These are phyloP conservation scores for Caenorhabditis sp. DNA, from an alignment of 2,888 invertebrate genomes.

Conservation along the genomic window DNA sequence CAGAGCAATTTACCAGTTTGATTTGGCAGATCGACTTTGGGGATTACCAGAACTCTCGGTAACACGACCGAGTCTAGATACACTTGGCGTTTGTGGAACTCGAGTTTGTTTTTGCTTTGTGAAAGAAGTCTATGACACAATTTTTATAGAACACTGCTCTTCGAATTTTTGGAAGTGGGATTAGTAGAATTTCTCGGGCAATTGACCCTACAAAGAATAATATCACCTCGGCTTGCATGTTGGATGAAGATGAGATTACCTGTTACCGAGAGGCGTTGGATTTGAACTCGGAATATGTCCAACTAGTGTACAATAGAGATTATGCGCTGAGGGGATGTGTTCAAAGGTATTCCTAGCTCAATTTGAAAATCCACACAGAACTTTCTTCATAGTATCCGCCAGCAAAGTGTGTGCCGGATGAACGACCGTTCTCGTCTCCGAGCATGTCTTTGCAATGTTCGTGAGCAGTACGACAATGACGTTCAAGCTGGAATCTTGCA, in stretches of 20 bases:
- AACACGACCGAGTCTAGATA: slow-evolving; percentile 70
- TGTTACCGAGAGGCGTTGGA: slow-evolving; percentile 76
- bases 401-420: slow-evolving; percentile 74
- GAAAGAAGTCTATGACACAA: too few species aligned
- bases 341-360: slow-evolving; percentile 65
- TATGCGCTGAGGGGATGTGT: slow-evolving; percentile 75
- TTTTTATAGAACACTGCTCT: slow-evolving; percentile 60
- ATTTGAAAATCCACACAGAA: too few species aligned
- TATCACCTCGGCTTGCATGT: slow-evolving; percentile 72
- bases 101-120: slow-evolving; percentile 42
- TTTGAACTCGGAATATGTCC: slow-evolving; percentile 73
- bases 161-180: slow-evolving; percentile 79
- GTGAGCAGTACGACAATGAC: slow-evolving; percentile 74
- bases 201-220: slow-evolving; percentile 74
- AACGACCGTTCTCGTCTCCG: slow-evolving; percentile 72
- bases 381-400: slow-evolving; percentile 74
- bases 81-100: slow-evolving; percentile 71
- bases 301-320: slow-evolving; percentile 74
- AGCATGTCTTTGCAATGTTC: slow-evolving; percentile 76
- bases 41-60: slow-evolving; percentile 72
- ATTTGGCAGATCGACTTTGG: slow-evolving; percentile 80
- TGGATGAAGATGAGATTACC: slow-evolving; percentile 75
- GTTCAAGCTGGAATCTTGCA: slow-evolving; percentile 72
- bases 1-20: slow-evolving; percentile 74
- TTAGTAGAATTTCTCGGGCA: slow-evolving; percentile 70